Evolutionary conservation across 2,113 vertebrate species (phyloP), one percentile per base, ranked within the genome.

Genomic region (Dermatemys mawii): DNA sequence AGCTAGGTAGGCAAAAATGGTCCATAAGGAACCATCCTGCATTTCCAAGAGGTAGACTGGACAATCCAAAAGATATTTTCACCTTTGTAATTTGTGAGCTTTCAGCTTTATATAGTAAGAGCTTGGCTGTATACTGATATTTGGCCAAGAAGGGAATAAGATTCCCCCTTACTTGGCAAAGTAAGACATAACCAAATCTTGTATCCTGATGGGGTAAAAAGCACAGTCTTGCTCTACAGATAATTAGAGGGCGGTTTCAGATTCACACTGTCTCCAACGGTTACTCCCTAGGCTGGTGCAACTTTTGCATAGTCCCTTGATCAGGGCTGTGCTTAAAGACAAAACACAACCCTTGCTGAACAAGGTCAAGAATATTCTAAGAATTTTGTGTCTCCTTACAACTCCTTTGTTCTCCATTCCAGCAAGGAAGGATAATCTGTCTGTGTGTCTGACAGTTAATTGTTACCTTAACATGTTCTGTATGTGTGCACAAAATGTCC

Each of bases 1-100:
- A 84, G 88, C 8, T 1, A 79, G 5, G 4, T 2, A 81, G 14
- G 11, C 84, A 83, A 81, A n/a, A 17, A 1, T 90, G 88, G 85
- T 24, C n/a, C 13, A 24, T 78, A 90, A 0, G 0, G 26, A 79
- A 60, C 3, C 63, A 1, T 53, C 11, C 22, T 51, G 4, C 38
- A 44, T 89, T 6, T 27, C 21, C 5, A 76, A 17, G 17, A 80
- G n/a, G 9, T 49, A 2, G 1, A 7, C 6, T 63, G 44, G 78
- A 88, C 49, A 2, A 41, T 32, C 22, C 3, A 29, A 82, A 90
- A 1, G 60, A 2, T 17, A 6, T 29, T 85, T 35, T 50, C 17
- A 94, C 55, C 22, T 44, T 4, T 8, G 48, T 73, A 41, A 11
- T 11, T 50, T 54, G n/a, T 53, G n/a, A 11, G 10, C 5, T 81